Base-by-base conservation (phyloP, 2,888 invertebrate genomes). In the Pristionchus maxplancki region DNA sequence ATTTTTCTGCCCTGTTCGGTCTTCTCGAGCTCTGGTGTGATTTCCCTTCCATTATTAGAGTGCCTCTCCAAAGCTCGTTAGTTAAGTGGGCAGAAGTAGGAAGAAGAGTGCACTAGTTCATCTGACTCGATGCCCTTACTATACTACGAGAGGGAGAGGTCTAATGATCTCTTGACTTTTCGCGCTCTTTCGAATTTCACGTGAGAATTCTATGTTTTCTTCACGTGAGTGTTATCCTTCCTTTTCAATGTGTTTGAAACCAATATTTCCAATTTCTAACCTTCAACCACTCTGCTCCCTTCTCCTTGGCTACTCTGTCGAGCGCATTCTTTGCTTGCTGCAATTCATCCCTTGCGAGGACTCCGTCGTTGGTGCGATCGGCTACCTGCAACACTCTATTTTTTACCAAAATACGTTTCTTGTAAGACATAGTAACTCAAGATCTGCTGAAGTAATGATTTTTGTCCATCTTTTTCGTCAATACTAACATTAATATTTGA, bases 271-370 rank as follows among this genome's bases (percentile, higher is more conserved):
- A 20, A 1, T 20, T 9, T 5, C 50, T 20, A 50, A 20, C 88
- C 88, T 88, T 78, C 62, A 88, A 31, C 88, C 88, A 88, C 58
- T 88, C 78, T 15, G 53, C 20, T 40, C 67, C 88, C 44, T 62
- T 50, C 48, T 88, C 78, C 28, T 78, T 78, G 17, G 78, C 88
- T 1, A 81, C 34, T 64, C 40, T 58, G 40, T 88, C 58, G 20
- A 88, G 40, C n/a, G 58, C 40, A 1, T 28, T 64, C 62, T 78
- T 81, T 53, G 88, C 88, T 13, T 81, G 37, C 11, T 37, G 37
- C 53, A 88, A 24, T 44, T 88, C 88, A 28, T 58, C 58, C 20
- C 62, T 81, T 11, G 78, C 48, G 15, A 87, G 71, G 13, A 87
- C 31, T 31, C 86, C 86, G 24, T 87, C 44, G 20, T 24, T 17